Evolutionary conservation across 2,888 invertebrate genomes (phyloP), one percentile per base, ranked within the genome.

Genomic region (Fragum sueziense): DNA sequence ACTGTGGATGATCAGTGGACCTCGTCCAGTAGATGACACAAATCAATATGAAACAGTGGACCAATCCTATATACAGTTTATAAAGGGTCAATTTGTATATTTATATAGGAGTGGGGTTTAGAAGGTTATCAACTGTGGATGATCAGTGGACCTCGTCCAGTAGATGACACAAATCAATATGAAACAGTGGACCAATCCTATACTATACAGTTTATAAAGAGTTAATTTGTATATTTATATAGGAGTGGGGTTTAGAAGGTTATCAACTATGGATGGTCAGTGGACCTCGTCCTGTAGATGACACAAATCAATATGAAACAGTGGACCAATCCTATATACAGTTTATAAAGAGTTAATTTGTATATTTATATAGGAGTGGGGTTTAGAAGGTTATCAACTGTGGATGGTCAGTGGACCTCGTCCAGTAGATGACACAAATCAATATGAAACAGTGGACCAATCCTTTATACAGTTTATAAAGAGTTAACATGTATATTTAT

Each of bases 91-190:
- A n/a, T n/a, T n/a, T n/a, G n/a, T n/a, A n/a, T 57, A 57, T 25
- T 72, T 4, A 27, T 57, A 3, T 85, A 97, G 96, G 98, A 99
- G 94, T 99, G 99, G 98, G 97, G 97, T 0, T 96, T 97, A 0
- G 99, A 99, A 94, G 99, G 99, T 2, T 99, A 99, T 93, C 98
- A 99, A 89, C 93, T 98, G n/a, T 98, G 98, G 98, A 96, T 97
- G 96, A 95, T 89, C 57, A 90, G 85, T 73, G 67, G 76, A n/a
- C 73, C 71, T 54, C 74, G 79, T 17, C 70, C 37, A 9, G 80
- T 71, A 47, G 73, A 76, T 25, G 83, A 85, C 25, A 69, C 62
- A 20, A 79, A 79, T 34, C 74, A 77, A 65, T 78, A 83, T 67
- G 82, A 80, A 51, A 69, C 68, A n/a, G 75, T 75, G 31, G 71